Conservation (phyloP, 1,140 invertebrate species). For the Caerostris darwini region DNA sequence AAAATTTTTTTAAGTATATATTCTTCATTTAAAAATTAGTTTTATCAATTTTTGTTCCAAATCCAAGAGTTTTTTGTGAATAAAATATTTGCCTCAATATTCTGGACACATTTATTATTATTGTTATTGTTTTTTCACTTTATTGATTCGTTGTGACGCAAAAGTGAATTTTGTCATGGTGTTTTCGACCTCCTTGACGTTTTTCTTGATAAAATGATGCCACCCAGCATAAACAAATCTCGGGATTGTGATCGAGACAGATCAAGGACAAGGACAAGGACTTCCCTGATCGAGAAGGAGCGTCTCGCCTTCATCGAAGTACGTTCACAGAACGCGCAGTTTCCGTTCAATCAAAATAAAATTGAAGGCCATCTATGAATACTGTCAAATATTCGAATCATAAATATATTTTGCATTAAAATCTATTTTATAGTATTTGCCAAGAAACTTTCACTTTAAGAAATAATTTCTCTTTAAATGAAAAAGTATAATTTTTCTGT, state of each 20-base stretch:
- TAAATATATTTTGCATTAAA: neutral
- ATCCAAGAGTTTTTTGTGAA: too few species aligned
- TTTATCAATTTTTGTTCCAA: too few species aligned
- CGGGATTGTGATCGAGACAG: neutral
- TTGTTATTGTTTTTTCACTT: too few species aligned
- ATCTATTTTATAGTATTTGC: neutral
- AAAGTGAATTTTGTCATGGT: neutral
- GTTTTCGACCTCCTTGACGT: neutral
- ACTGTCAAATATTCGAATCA: neutral
- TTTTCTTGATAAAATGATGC: neutral
- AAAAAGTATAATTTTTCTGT: neutral
- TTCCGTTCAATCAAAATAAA: neutral
- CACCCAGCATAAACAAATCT: neutral
- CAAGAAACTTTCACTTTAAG: neutral
- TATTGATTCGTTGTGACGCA: too few species aligned
- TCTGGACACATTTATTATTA: too few species aligned
- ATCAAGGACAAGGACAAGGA: constrained; percentile 1
- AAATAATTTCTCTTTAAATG: neutral
- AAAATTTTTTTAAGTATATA: too few species aligned
- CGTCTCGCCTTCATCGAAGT: neutral
- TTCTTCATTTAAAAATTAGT: too few species aligned
- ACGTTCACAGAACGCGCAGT: neutral
- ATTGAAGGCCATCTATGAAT: neutral
- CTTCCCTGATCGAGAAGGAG: neutral
- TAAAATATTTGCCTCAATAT: too few species aligned